Evolutionary conservation across 2,888 invertebrate species (phyloP).

Genomic region (Parnassius apollo): DNA sequence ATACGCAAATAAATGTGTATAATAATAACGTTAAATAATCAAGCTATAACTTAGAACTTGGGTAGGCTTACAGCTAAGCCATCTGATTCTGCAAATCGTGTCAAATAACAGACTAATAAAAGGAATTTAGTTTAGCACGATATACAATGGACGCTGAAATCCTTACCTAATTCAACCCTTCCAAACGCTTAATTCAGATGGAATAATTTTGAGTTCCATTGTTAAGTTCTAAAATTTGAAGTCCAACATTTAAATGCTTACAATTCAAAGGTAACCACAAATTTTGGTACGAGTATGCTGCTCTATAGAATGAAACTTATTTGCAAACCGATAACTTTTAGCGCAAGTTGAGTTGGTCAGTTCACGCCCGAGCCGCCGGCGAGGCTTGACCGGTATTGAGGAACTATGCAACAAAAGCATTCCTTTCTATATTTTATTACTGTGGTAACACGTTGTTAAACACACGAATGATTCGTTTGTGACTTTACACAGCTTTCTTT

Average conservation of each 20-base stretch:
- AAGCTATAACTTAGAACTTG: too few relatives aligned
- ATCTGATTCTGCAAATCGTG: not conserved
- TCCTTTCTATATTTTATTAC: slow-evolving; percentile 49
- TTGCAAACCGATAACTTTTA: slow-evolving; percentile 77
- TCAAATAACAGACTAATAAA: slow-evolving; percentile 40
- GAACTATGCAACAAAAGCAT: slow-evolving; percentile 66
- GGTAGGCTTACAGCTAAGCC: too few relatives aligned
- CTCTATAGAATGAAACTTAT: slow-evolving; percentile 74
- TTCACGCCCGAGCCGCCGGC: slow-evolving; percentile 48
- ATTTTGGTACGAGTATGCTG: slow-evolving; percentile 73
- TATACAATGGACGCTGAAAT: slow-evolving; percentile 70
- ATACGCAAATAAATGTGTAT: too few relatives aligned
- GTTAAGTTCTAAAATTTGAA: slow-evolving; percentile 76
- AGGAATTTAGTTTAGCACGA: slow-evolving; percentile 57
- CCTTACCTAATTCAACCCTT: slow-evolving; percentile 67
- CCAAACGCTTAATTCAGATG: slow-evolving; percentile 74
- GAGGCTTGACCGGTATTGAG: slow-evolving; percentile 49
- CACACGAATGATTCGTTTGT: slow-evolving; percentile 14
- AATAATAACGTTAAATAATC: too few relatives aligned
- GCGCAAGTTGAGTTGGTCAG: slow-evolving; percentile 58
- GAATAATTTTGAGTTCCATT: slow-evolving; percentile 76
- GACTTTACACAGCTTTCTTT: not conserved
- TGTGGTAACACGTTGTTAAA: slow-evolving; percentile 35
- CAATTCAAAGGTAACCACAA: slow-evolving; percentile 80
- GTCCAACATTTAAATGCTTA: slow-evolving; percentile 78